Percentiles rank a stretch among this genome's conserved stretches.
Conservation (phyloP, 30 jellyfish, hydroid and myxozoan genomes). For the Hydra vulgaris region DNA sequence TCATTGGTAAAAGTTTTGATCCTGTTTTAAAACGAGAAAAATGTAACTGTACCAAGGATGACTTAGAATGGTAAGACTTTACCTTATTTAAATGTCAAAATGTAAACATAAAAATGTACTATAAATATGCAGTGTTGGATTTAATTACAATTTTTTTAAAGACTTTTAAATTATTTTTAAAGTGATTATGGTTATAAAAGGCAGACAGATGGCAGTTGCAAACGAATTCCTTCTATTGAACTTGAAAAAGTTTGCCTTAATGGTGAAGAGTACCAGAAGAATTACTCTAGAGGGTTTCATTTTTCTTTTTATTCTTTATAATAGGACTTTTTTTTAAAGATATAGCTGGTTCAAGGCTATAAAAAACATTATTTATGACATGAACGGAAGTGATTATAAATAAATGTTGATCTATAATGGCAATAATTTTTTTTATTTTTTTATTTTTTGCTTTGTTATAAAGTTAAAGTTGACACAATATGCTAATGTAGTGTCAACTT, state of each 20-base stretch:
- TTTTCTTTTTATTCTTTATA: not conserved
- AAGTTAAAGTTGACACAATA: too few relatives aligned
- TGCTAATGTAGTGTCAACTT: too few relatives aligned
- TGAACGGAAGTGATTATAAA: too few relatives aligned
- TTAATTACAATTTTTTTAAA: too few relatives aligned
- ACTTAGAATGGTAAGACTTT: constrained; percentile 71
- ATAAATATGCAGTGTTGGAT: too few relatives aligned
- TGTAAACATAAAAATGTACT: not conserved
- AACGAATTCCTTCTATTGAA: constrained; percentile 29
- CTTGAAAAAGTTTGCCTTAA: constrained; percentile 46
- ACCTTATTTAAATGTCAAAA: not conserved
- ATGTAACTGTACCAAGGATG: constrained; percentile 67
- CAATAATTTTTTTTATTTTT: too few relatives aligned
- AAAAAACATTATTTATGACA: not conserved
- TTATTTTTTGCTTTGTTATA: too few relatives aligned
- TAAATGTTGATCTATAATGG: too few relatives aligned
- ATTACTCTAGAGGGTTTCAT: constrained; percentile 56
- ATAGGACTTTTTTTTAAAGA: not conserved
- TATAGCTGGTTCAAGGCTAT: not conserved
- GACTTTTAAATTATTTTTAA: too few relatives aligned
- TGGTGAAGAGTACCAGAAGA: constrained; percentile 46
- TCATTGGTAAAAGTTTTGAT: constrained; percentile 55
- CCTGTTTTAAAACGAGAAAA: constrained; percentile 40
- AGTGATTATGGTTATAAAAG: constrained; percentile 72
- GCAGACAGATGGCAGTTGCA: constrained; percentile 42